phyloP scores from a whole-genome alignment of 2,113 vertebrate genomes.

The Mustela nigripes region DNA sequence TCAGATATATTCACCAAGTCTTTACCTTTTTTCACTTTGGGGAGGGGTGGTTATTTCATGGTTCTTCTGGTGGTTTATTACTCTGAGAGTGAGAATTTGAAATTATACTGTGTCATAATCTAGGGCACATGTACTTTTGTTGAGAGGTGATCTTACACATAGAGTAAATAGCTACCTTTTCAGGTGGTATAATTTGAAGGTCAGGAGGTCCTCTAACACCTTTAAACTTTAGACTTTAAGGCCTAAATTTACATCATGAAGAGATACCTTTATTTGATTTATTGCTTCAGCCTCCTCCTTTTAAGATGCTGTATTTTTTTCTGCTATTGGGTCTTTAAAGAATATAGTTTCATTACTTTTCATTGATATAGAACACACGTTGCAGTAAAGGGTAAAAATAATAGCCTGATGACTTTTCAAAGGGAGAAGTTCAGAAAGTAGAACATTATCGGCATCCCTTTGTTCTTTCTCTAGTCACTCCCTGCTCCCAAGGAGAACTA shows the following conservation, averaged over 20 bases:
- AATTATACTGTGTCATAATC: background rate
- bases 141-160: background rate
- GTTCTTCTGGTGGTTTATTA: background rate
- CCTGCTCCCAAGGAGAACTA: background rate
- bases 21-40: background rate
- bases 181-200: background rate
- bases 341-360: background rate
- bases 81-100: background rate
- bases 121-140: background rate
- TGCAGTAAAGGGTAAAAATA: background rate
- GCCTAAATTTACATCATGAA: background rate
- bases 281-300: background rate
- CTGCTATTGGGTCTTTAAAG: background rate
- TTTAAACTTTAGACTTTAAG: background rate
- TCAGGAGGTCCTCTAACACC: background rate
- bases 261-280: background rate
- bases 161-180: background rate
- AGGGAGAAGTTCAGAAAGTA: background rate
- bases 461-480: background rate
- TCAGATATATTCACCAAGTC: background rate
- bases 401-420: background rate
- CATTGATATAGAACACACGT: background rate
- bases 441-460: background rate
- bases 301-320: background rate
- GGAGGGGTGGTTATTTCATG: background rate